Evolutionary conservation across 2,797 vertebrate genomes (phyloP).

Genomic region (Poecilia wingei): DNA sequence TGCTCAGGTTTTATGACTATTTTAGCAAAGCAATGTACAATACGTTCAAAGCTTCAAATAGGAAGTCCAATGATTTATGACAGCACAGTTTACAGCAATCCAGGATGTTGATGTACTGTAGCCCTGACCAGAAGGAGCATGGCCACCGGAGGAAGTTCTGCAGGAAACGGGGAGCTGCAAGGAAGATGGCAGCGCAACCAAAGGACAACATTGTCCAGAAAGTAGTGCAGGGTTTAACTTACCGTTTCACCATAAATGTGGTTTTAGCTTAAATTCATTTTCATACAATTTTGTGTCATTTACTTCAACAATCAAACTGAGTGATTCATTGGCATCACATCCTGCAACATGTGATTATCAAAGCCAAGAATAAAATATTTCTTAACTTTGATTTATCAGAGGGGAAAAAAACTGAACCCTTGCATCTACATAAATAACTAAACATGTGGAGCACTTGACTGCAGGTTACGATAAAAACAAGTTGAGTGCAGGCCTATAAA

Average conservation of each 20-base stretch:
- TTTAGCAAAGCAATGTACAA: background rate
- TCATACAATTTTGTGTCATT: background rate
- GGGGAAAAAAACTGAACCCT: slow-evolving; percentile 2
- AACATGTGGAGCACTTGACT: slow-evolving; percentile 8
- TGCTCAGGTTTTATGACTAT: background rate
- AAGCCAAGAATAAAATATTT: background rate
- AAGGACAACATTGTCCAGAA: slow-evolving; percentile 17
- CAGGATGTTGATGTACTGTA: slow-evolving; percentile 48
- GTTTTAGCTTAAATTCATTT: background rate
- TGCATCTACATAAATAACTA: slow-evolving; percentile 1
- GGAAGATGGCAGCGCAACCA: slow-evolving; percentile 9
- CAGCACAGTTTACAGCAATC: slow-evolving; percentile 4
- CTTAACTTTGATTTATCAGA: slow-evolving; percentile 21
- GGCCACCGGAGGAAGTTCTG: slow-evolving; percentile 52
- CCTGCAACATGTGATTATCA: background rate
- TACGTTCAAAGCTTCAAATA: background rate
- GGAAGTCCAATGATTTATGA: background rate
- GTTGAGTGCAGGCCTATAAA: slow-evolving; percentile 7
- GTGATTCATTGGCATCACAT: slow-evolving; percentile 13
- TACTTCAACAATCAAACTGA: background rate
- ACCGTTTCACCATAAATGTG: background rate
- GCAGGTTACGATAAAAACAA: slow-evolving; percentile 24
- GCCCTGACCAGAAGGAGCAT: slow-evolving; percentile 42
- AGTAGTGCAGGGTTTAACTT: background rate
- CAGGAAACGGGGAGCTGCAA: slow-evolving; percentile 47